Evolutionary conservation across 2,113 vertebrate species (phyloP).

Genomic region (Micromys minutus): DNA sequence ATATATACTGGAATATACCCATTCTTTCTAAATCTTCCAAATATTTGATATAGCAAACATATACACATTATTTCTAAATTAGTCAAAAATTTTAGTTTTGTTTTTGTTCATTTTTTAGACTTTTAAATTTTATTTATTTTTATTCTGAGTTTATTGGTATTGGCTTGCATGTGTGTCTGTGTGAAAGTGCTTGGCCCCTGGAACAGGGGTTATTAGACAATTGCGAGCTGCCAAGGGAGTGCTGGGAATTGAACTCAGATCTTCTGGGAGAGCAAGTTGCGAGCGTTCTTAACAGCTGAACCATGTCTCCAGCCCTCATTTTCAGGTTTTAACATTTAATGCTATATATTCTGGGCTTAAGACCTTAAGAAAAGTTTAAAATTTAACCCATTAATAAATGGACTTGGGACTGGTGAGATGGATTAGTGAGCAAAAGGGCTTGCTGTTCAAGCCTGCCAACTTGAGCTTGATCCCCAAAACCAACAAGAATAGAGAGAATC

Average conservation of each 20-base stretch:
- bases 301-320: not conserved
- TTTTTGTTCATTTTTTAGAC: constrained; percentile 7
- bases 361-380: not conserved
- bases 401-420: not conserved
- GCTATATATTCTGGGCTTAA: not conserved
- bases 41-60: constrained; percentile 37
- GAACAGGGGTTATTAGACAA: not conserved
- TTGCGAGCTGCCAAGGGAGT: not conserved
- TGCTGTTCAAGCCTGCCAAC: not conserved
- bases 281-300: not conserved
- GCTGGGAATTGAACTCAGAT: not conserved
- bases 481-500: not conserved
- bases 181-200: not conserved
- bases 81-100: constrained; percentile 34
- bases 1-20: not conserved
- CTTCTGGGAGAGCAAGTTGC: not conserved
- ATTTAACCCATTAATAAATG: not conserved
- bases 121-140: not conserved
- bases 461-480: not conserved
- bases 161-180: not conserved
- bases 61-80: not conserved
- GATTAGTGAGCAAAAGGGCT: not conserved
- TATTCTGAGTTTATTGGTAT: not conserved
- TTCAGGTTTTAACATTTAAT: constrained; percentile 40
- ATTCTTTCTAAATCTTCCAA: constrained; percentile 47